A percentile compares a stretch with the other conserved stretches of the same genome.
phyloP scores from a whole-genome alignment of 2,797 vertebrate genomes.

The Platyrinchus mystaceus region DNA sequence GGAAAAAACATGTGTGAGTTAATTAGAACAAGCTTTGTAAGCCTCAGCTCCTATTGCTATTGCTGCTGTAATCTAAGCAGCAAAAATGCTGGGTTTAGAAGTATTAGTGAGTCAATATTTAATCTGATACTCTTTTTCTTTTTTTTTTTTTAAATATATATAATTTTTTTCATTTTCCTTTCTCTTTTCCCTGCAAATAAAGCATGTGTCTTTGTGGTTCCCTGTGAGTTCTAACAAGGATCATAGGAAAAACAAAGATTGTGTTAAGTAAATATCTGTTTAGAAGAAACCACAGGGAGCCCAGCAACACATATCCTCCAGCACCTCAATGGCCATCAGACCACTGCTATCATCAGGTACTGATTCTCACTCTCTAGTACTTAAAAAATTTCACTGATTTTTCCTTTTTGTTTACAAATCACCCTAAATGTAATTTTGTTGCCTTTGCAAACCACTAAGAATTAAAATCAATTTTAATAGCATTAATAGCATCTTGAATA shows the following conservation, averaged over 20 bases:
- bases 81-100: neutral
- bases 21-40: slow-evolving; percentile 11
- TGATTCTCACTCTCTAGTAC: neutral
- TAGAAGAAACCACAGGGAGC: neutral
- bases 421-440: neutral
- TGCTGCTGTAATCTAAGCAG: neutral
- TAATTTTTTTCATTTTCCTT: neutral
- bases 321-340: neutral
- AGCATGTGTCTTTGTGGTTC: neutral
- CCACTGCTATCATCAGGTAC: neutral
- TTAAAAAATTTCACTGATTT: neutral
- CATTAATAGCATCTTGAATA: neutral
- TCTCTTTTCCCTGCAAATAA: neutral
- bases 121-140: neutral
- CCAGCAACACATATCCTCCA: neutral
- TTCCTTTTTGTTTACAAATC: neutral
- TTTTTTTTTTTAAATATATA: neutral
- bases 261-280: neutral
- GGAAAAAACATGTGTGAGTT: neutral
- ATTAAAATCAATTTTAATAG: neutral
- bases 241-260: neutral
- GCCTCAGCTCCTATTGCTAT: neutral
- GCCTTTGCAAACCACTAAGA: neutral
- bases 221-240: neutral
- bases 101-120: neutral